Evolutionary conservation across 2,888 invertebrate species (phyloP).

Genomic region (Pandemis heparana): DNA sequence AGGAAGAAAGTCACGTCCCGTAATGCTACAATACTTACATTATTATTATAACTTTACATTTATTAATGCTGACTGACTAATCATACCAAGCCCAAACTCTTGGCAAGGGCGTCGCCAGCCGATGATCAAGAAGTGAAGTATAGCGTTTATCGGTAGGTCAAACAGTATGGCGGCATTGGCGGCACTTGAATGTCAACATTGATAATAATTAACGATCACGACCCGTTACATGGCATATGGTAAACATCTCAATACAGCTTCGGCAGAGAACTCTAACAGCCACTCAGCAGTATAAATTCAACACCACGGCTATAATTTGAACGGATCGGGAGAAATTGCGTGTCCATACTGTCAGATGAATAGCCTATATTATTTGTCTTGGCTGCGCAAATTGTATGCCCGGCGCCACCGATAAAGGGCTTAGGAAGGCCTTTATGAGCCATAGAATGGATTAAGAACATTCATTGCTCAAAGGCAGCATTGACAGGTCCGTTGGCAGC

Average conservation of each 20-base stretch:
- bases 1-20: neutral
- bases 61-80: no score
- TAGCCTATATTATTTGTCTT: constrained; percentile 42
- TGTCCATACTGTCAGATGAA: constrained; percentile 41
- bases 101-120: no score
- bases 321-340: constrained; percentile 40
- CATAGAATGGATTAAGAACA: constrained; percentile 42
- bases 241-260: neutral
- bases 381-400: constrained; percentile 37
- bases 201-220: neutral
- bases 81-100: no score
- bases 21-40: no score
- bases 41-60: neutral
- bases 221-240: no score
- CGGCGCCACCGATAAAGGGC: constrained; percentile 32
- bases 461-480: constrained; percentile 40
- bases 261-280: constrained; percentile 8
- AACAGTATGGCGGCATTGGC: no score
- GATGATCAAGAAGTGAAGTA: no score
- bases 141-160: no score
- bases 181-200: no score
- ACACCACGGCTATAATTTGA: constrained; percentile 26
- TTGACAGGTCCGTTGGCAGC: constrained; percentile 43
- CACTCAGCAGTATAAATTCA: constrained; percentile 13
- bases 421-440: constrained; percentile 33